Evolutionary conservation across 2,888 invertebrate genomes (phyloP), one percentile per base, ranked within the genome.

Genomic region (Synanthedon tipuliformis): DNA sequence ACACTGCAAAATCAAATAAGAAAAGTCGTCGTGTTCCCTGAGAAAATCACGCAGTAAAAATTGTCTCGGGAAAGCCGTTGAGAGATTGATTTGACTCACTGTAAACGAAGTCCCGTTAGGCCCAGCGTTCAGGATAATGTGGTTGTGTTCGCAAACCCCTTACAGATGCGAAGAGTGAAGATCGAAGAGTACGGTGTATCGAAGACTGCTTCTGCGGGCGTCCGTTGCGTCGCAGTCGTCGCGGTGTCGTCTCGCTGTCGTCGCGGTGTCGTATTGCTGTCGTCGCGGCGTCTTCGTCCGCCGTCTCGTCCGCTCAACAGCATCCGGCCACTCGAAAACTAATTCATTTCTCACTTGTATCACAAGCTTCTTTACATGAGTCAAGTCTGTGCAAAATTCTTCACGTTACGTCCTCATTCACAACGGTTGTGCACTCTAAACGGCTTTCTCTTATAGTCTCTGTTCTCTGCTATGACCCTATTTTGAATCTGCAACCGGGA

Each of bases 111-210:
- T 69, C 71, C 68, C 53, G 60, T 78, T 34, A 81, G 85, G 87
- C 75, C 69, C 74, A 77, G 77, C 75, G 86, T 78, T 83, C 86
- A 85, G 79, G 83, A 87, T 87, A 86, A 87, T 86, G 81, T 85
- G 86, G 87, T 83, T 84, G 83, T 83, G 78, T 85, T 82, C 86
- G 81, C 86, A 85, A 85, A 76, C 75, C 85, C 83, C 85, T 87
- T 87, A 74, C 87, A 87, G 87, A 75, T 87, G 78, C 78, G 81
- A 82, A 73, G 65, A 60, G 64, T 59, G 78, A 80, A 79, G 77
- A 78, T 55, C 63, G 81, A 78, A 78, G 70, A 66, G 54, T 74
- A 70, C 56, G 57, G 56, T 57, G 52, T 55, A 56, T 13, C n/a
- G n/a, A n/a, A n/a, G n/a, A 34, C 34, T 27, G n/a, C 50, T 11